A percentile compares a stretch with the other conserved stretches of the same genome.
Evolutionary conservation across 2,113 vertebrate species (phyloP).

Genomic region (Zingel zingel): DNA sequence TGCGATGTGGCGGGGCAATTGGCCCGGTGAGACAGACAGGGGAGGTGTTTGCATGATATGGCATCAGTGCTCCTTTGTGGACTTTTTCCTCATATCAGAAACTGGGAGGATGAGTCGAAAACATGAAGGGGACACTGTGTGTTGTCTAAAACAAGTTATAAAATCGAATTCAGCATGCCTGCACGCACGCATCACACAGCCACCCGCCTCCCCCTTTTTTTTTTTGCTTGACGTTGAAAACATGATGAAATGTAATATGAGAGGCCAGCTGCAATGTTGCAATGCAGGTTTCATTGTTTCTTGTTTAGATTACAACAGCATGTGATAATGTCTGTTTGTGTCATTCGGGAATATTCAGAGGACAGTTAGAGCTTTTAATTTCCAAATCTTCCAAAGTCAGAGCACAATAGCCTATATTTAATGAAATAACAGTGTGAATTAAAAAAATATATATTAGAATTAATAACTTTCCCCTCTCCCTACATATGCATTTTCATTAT

Average conservation of each 20-base stretch:
- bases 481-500: background rate
- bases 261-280: constrained; percentile 45
- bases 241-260: background rate
- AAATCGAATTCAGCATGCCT: background rate
- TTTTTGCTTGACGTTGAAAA: background rate
- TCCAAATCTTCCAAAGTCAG: background rate
- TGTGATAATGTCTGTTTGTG: background rate
- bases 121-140: constrained; percentile 30
- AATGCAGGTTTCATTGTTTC: constrained; percentile 53
- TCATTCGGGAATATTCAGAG: background rate
- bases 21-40: constrained; percentile 45
- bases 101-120: background rate
- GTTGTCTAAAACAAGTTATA: background rate
- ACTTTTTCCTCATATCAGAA: constrained; percentile 38
- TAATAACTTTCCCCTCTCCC: background rate
- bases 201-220: background rate
- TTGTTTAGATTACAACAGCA: background rate
- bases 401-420: background rate
- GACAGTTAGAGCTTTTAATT: background rate
- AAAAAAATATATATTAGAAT: background rate
- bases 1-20: constrained; percentile 78
- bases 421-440: background rate
- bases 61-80: constrained; percentile 37
- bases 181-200: background rate
- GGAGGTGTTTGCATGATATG: constrained; percentile 33